Base-by-base conservation (phyloP, 2,113 vertebrate genomes). In the Perca fluviatilis region DNA sequence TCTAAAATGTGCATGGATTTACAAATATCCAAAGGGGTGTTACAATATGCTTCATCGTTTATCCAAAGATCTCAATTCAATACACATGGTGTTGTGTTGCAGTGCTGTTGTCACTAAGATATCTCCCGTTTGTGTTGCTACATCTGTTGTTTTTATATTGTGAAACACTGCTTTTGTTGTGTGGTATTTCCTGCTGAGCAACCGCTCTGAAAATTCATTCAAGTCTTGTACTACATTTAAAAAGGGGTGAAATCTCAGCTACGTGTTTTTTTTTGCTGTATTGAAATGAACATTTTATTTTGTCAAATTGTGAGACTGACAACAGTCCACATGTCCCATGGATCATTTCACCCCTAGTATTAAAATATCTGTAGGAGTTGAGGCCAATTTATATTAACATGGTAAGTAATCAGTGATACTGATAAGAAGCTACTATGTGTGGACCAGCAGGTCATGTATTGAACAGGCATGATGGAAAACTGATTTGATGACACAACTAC, bases 351-450 rank as follows among this genome's bases (percentile, higher is more conserved):
- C 18, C 27, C 12, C 56, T 0, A n/a, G 46, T 16, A 46, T 63
- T 3, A 43, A 54, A 56, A 57, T 19, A 62, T 60, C 23, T 80
- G n/a, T 27, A 51, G 12, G 27, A 18, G 16, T 33, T 19, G 30
- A 43, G 10, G 25, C 23, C 25, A 16, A 19, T 16, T 12, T 15
- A 33, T 23, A 43, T 61, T 19, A 64, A 49, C 63, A 74, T 77
- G 74, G 74, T 86, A 82, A 86, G 82, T 66, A 84, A 82, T 84
- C 71, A 80, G 60, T 46, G 70, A 60, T 66, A 80, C 56, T 50
- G 70, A 58, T 54, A 23, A n/a, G 25, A 43, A 25, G 62, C 40
- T 56, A 13, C 60, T 30, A 13, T 14, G 6, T 43, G 57, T 40
- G 51, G 49, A 43, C 10, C 74, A 47, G 54, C 57, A 60, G 50